These are phyloP conservation scores for Scaptomyza reducta DNA, from an alignment of 2,888 invertebrate genomes.

Conservation along the genomic window DNA sequence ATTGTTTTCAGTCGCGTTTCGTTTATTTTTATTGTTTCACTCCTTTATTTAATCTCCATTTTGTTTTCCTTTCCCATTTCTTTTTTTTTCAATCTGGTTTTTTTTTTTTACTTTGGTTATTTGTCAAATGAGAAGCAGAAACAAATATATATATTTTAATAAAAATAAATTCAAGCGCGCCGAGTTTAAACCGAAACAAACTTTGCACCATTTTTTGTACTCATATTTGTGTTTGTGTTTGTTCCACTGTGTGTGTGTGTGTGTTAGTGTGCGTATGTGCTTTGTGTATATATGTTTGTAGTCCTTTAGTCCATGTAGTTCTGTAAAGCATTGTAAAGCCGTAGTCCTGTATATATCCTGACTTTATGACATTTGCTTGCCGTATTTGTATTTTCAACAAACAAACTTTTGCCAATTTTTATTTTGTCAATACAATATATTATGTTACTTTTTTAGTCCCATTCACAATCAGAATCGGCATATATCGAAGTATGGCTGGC, in stretches of 20 bases:
- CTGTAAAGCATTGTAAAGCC: conserved; percentile 27
- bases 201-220: conserved; percentile 76
- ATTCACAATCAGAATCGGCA: conserved; percentile 29
- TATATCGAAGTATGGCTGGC: conserved; percentile 15
- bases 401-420: conserved; percentile 8
- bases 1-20: conserved; percentile 43
- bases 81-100: background rate
- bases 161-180: conserved; percentile 80
- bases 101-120: conserved; percentile 8
- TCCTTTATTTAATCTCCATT: conserved; percentile 20
- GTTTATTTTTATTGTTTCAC: conserved; percentile 29
- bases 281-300: conserved; percentile 15
- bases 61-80: conserved; percentile 18
- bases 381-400: conserved; percentile 68
- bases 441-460: conserved; percentile 2
- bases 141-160: conserved; percentile 32
- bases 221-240: conserved; percentile 20
- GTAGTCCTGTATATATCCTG: conserved; percentile 60
- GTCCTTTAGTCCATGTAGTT: conserved; percentile 5
- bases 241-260: conserved; percentile 2
- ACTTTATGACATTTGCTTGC: conserved; percentile 72
- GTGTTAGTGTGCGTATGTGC: conserved; percentile 4
- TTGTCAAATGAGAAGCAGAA: conserved; percentile 24
- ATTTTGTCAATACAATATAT: background rate
- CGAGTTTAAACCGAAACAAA: conserved; percentile 83